These are phyloP conservation scores for Ypsolopha scabrella DNA, from an alignment of 2,888 invertebrate genomes.

Conservation along the genomic window DNA sequence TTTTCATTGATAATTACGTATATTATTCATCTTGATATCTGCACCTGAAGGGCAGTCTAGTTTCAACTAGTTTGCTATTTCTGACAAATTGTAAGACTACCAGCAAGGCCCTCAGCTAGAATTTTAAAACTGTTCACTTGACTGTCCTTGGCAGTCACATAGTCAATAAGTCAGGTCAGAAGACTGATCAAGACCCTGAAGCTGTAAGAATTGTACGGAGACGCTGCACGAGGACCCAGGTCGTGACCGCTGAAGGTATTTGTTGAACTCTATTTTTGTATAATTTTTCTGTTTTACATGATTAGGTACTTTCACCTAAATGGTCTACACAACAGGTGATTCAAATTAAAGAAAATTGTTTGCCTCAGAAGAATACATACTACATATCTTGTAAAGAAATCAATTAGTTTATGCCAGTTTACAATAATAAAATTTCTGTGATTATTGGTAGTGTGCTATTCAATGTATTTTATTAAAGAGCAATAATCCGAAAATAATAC, in stretches of 20 bases:
- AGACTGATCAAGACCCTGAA: conserved; percentile 66
- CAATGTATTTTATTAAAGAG: too few species aligned
- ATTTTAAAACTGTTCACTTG: conserved; percentile 67
- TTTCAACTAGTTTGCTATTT: not conserved
- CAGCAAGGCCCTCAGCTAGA: conserved; percentile 52
- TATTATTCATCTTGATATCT: not conserved
- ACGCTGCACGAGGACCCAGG: conserved; percentile 60
- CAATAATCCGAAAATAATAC: not conserved
- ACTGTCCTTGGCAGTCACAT: conserved; percentile 68
- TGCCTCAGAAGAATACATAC: not conserved
- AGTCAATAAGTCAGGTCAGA: conserved; percentile 71
- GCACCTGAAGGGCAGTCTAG: not conserved
- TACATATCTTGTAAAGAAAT: conserved; percentile 11
- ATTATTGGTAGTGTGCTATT: not conserved
- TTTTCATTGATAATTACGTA: not conserved
- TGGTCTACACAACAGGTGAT: too few species aligned
- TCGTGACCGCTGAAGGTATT: conserved; percentile 64
- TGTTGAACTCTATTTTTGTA: conserved; percentile 17
- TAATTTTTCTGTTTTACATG: not conserved
- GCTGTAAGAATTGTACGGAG: conserved; percentile 64
- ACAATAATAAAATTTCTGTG: not conserved
- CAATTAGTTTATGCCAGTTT: not conserved
- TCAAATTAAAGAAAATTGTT: too few species aligned
- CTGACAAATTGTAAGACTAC: conserved; percentile 15
- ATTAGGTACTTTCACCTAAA: too few species aligned